phyloP scores from a whole-genome alignment of 2,888 invertebrate species.

The Apotomis betuletana region DNA sequence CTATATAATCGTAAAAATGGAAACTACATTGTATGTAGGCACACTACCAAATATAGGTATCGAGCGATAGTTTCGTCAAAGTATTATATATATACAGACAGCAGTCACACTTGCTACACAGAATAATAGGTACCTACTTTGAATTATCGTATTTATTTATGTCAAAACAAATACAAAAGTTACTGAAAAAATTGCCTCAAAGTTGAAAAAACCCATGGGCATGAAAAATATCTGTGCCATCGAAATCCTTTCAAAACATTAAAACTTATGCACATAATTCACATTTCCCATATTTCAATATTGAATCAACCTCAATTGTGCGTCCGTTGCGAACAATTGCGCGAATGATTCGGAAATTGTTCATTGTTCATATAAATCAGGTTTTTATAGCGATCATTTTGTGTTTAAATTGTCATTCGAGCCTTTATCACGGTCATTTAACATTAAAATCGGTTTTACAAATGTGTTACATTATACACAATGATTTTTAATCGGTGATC shows the following conservation, averaged over 20 bases:
- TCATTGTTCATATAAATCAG: constrained; percentile 38
- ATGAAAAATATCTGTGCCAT: not conserved
- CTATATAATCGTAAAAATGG: too few species aligned
- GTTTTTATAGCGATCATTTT: constrained; percentile 29
- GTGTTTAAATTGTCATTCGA: constrained; percentile 16
- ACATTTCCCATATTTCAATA: constrained; percentile 34
- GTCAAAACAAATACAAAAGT: too few species aligned
- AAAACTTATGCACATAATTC: constrained; percentile 32
- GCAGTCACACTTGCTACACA: too few species aligned
- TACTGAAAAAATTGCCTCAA: too few species aligned
- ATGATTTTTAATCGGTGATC: too few species aligned
- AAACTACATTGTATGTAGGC: too few species aligned
- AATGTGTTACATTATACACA: not conserved
- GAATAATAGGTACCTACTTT: too few species aligned
- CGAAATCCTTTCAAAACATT: constrained; percentile 28
- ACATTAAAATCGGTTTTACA: constrained; percentile 17
- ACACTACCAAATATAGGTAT: too few species aligned
- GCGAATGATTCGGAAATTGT: constrained; percentile 36
- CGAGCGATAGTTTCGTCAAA: too few species aligned
- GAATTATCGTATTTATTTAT: too few species aligned
- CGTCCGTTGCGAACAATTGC: constrained; percentile 26
- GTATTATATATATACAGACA: too few species aligned
- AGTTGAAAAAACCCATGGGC: not conserved
- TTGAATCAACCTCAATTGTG: constrained; percentile 38
- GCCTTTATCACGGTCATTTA: constrained; percentile 8